Conservation (phyloP, 1,140 invertebrate species). For the Paraescarpia echinospica region DNA sequence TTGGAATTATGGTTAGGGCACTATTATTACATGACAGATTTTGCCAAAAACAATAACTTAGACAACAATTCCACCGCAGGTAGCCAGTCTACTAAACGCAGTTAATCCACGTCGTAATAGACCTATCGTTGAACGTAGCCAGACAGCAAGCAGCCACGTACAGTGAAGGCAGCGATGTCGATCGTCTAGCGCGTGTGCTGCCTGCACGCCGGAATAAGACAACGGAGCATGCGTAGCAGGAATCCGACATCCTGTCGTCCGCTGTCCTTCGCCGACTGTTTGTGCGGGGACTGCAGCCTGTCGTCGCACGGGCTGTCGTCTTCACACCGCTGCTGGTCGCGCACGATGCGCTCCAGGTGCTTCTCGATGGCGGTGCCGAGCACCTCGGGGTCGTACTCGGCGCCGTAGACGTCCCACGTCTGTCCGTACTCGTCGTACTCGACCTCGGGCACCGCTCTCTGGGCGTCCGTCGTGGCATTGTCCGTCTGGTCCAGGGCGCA, state of each 20-base stretch:
- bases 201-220: neutral
- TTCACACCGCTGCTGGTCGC: neutral
- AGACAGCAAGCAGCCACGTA: neutral
- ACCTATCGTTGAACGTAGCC: too few species aligned
- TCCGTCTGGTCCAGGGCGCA: neutral
- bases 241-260: neutral
- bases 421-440: conserved; percentile 34
- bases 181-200: neutral
- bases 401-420: conserved; percentile 39
- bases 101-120: too few species aligned
- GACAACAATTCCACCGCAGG: too few species aligned
- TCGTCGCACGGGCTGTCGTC: neutral
- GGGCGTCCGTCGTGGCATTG: neutral
- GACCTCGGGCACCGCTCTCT: conserved; percentile 26
- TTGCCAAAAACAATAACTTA: too few species aligned
- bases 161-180: neutral
- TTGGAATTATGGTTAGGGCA: too few species aligned
- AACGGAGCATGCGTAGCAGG: neutral
- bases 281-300: too few species aligned
- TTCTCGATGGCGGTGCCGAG: conserved; percentile 36
- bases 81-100: too few species aligned
- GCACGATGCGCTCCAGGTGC: conserved; percentile 29
- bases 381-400: conserved; percentile 35
- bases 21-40: too few species aligned
- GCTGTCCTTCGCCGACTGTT: neutral